phyloP scores from a whole-genome alignment of 2,113 vertebrate genomes.

The Laticauda colubrina region DNA sequence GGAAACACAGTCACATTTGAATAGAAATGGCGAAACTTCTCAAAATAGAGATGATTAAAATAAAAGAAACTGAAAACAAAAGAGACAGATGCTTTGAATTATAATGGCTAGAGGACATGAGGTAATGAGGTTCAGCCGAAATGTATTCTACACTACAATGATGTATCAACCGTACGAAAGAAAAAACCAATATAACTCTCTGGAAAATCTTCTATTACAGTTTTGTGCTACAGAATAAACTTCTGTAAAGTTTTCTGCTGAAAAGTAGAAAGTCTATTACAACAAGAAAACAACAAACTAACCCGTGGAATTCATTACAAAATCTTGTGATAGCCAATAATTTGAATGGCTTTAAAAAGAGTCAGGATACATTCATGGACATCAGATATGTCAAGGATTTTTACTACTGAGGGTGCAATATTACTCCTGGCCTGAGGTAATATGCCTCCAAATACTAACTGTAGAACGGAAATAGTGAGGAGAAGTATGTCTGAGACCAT shows the following conservation, averaged over 20 bases:
- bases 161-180: neutral
- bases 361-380: neutral
- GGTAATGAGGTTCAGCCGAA: neutral
- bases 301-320: neutral
- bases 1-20: neutral
- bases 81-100: neutral
- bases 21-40: neutral
- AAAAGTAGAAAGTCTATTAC: neutral
- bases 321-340: neutral
- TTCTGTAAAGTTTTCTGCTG: neutral
- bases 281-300: neutral
- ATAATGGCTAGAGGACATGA: neutral
- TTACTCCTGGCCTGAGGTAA: neutral
- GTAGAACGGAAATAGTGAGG: neutral
- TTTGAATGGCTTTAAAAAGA: neutral
- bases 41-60: neutral
- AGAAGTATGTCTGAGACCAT: neutral
- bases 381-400: neutral
- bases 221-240: neutral
- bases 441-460: neutral
- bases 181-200: neutral
- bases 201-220: neutral
- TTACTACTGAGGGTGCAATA: neutral
- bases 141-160: neutral
- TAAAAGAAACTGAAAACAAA: neutral